Base-by-base conservation (phyloP, 2,113 vertebrate genomes). In the Lepidiolamprologus cunningtoni region DNA sequence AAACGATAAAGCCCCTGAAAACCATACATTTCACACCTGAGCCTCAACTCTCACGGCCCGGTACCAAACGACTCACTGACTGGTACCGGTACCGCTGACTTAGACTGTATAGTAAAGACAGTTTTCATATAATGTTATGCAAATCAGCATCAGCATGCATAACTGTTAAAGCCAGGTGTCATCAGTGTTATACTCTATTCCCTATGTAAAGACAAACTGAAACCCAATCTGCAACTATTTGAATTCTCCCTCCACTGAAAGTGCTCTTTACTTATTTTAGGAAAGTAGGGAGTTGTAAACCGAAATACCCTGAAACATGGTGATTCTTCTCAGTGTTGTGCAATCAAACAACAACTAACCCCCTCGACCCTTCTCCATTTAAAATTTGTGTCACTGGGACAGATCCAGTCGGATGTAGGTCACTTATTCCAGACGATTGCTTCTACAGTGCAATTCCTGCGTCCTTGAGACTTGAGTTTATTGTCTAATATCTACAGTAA, bases 301-400 rank as follows among this genome's bases (percentile, higher is more conserved):
- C 1, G 2, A 78, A 78, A 31, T 50, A 78, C 26, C 9, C 23
- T 31, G 9, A 26, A 57, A 57, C n/a, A 26, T 40, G 23, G 7
- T 47, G 80, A 26, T 40, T 42, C 21, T 76, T 76, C 40, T 33
- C 57, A 50, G 26, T 9, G 8, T 66, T 50, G 81, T 66, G 58
- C 19, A 21, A 66, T 52, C 31, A 61, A 76, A 76, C 71, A 86
- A 81, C 47, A 57, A 42, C 79, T 42, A 40, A 58, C 35, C 50
- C 53, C 37, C 11, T 37, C 4, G 6, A 5, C 33, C 79, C 21
- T 26, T 55, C 35, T 55, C 79, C 57, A 58, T 14, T 78, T 53
- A 21, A 73, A 53, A 84, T 84, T 9, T 82, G 68, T 90, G 86
- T 90, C 89, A 81, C 42, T 87, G 85, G 89, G 66, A 81, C 85